Conservation (phyloP, 2,888 invertebrate species). For the Volucella inanis region DNA sequence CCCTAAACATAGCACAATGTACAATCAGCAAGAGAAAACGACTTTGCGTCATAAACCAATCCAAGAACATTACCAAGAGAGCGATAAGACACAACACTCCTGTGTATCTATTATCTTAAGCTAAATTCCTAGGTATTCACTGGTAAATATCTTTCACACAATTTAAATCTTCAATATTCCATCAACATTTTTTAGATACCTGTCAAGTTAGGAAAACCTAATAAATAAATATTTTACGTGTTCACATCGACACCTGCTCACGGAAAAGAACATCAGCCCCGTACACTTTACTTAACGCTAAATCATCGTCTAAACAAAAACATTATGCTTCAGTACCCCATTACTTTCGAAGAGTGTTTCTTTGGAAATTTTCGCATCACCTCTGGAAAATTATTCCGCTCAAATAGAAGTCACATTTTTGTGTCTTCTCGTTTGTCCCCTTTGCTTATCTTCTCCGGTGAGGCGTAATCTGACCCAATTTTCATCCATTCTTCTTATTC, state of each 20-base stretch:
- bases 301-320: constrained; percentile 7
- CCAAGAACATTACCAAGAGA: too few species aligned
- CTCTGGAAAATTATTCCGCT: constrained; percentile 49
- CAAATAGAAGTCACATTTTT: constrained; percentile 49
- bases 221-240: too few species aligned
- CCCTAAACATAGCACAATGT: too few species aligned
- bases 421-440: constrained; percentile 21
- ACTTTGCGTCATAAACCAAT: too few species aligned
- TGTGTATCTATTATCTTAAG: too few species aligned
- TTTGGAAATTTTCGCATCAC: constrained; percentile 54
- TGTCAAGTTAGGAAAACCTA: too few species aligned
- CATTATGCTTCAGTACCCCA: constrained; percentile 12
- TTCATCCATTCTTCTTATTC: constrained; percentile 28
- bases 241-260: constrained; percentile 25
- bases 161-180: too few species aligned
- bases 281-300: background rate
- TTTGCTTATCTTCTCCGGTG: background rate
- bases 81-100: too few species aligned
- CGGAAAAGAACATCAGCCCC: background rate
- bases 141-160: too few species aligned
- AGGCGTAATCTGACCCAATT: constrained; percentile 52
- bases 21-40: too few species aligned
- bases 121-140: too few species aligned
- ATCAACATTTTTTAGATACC: too few species aligned
- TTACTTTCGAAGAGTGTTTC: constrained; percentile 25